Base-by-base conservation (phyloP, 2,113 vertebrate genomes). In the Callopanchax toddi region DNA sequence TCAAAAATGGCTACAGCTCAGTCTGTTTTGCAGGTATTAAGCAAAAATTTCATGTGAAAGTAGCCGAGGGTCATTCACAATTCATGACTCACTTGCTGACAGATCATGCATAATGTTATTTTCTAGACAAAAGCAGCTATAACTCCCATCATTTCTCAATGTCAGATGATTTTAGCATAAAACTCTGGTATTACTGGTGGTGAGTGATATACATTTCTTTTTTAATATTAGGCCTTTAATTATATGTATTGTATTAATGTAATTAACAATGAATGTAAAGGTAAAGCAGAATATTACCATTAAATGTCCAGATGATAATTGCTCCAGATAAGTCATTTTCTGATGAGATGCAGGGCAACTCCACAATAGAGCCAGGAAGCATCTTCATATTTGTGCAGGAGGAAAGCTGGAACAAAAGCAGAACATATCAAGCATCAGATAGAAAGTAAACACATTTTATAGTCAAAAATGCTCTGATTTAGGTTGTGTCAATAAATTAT, bases 231-330 rank as follows among this genome's bases (percentile, higher is more conserved):
- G 16, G 40, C 40, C 40, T 42, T 42, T 15, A 40, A 2, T 3
- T 40, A 16, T 15, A 40, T 40, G 44, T 3, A 46, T 4, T 32
- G 3, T 7, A 4, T 4, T 12, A 1, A 11, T 22, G 18, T 5
- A 20, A 9, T 57, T 46, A 52, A 32, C 18, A 67, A 15, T 15
- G 55, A n/a, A 34, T 10, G 21, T 10, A 54, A 22, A 60, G 21
- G 0, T 34, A n/a, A 71, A 70, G 49, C 20, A 1, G 13, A 3
- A 45, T 18, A 15, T 34, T 21, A 80, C 85, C 87, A 54, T 89
- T 86, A 49, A 79, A 81, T 71, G 32, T 81, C 89, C 88, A 90
- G 26, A 50, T 80, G 64, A 83, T 58, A 16, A n/a, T 4, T 1
- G 11, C 34, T 22, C 1, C 65, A 1, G 4, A 1, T n/a, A 69